Evolutionary conservation across 2,113 vertebrate genomes (phyloP), one percentile per base, ranked within the genome.

Genomic region (Alethe castanea): DNA sequence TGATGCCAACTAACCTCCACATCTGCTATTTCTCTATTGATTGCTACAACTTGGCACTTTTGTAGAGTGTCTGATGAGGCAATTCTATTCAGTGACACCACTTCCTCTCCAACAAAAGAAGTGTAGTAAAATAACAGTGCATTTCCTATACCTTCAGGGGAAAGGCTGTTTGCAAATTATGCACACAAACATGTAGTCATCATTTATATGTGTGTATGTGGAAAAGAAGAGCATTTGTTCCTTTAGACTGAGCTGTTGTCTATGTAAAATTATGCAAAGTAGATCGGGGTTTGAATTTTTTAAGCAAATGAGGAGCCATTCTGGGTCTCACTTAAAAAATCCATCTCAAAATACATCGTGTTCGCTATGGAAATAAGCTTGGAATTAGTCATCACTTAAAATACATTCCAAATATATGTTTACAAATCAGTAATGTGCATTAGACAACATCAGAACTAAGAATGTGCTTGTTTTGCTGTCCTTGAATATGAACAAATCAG

Each of bases 11-110:
- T 97, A 97, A 96, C 93, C 96, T 97, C 97, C 97, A 96, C 97
- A 98, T 98, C 97, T 98, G 97, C 95, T 96, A 81, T 95, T 97
- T 97, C 88, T 54, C 97, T 96, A 97, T 83, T 97, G 96, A 97
- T 96, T 72, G 77, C 95, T 93, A 94, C 60, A 96, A 94, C 87
- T 97, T 97, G 96, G 97, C 97, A 97, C 85, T 95, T 95, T 78
- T 92, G 94, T 72, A 78, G 88, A 87, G 93, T 77, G 81, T 91
- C 96, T 96, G 95, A 97, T 95, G 96, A 97, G 92, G 86, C 88
- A 93, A 94, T 92, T 96, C 95, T 79, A 95, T 96, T 97, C 97
- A 96, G 96, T 93, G 97, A 95, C 94, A 97, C 90, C 83, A 94
- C 96, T 97, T 97, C 96, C 96, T 96, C 95, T 97, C 84, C 78